Evolutionary conservation across 2,888 invertebrate species (phyloP), one percentile per base, ranked within the genome.

Genomic region (Mesochorus sp.): DNA sequence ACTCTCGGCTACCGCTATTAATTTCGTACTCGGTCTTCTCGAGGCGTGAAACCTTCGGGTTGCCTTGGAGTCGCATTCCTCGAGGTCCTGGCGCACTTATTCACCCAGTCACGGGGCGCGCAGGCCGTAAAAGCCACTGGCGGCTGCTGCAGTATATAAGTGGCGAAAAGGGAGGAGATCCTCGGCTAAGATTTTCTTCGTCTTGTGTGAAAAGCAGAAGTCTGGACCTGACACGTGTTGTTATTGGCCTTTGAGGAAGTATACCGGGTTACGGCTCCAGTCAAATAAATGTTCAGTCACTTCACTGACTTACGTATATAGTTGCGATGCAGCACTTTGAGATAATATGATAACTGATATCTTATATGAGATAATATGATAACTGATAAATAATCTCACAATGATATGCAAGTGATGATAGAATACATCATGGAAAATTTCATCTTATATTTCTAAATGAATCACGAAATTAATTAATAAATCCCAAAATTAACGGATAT

Each of bases 1-100:
- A 88, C 85, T 88, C 85, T 84, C 80, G 81, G 78, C 83, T 83
- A 82, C 82, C 84, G 85, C 86, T 85, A 86, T 87, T 88, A 87
- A 88, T 87, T 88, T 86, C 85, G 82, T 82, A 76, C 82, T 81
- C 66, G 76, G 81, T 81, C 80, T 80, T 83, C 84, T 80, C 81
- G 64, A 70, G 26, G 28, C 73, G 78, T 66, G 78, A 70, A 78
- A 74, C 74, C 64, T 66, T 51, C 70, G 59, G 14, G 47, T 74
- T 64, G 44, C 51, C 57, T 44, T 51, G 34, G 47, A 55, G 34
- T 67, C 76, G 68, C 64, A 78, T 78, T 78, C 70, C 59, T 74
- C 42, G 51, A 74, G 37, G 14, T 59, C 49, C 44, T 62, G 17
- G 55, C 53, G 37, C 64, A 70, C 57, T 70, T 76, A 47, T 57